These are phyloP conservation scores for Corella eumyota DNA, from an alignment of 23 tunicate genomes.

Conservation along the genomic window DNA sequence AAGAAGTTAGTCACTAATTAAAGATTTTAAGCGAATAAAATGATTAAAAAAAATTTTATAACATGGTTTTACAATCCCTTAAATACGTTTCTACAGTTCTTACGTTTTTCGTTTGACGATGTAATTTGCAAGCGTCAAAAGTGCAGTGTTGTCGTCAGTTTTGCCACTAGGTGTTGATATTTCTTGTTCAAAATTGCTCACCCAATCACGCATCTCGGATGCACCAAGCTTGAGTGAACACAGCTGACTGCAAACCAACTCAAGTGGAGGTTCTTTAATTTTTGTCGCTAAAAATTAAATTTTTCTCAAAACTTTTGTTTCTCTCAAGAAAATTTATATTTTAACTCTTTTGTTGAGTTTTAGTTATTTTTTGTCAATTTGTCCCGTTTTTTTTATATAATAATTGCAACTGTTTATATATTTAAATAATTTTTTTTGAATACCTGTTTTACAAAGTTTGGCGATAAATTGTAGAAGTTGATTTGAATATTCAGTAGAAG, in stretches of 20 bases:
- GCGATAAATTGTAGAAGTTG: constrained; percentile 45
- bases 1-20: no score
- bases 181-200: constrained; percentile 29
- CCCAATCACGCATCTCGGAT: constrained; percentile 41
- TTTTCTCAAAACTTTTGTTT: background rate
- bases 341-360: background rate
- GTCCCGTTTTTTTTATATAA: no score
- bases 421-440: no score
- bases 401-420: no score
- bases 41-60: background rate
- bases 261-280: no score
- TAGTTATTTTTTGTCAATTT: background rate
- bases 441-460: constrained; percentile 39
- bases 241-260: constrained; percentile 28
- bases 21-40: no score
- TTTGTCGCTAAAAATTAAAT: background rate
- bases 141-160: constrained; percentile 24
- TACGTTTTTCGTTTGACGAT: constrained; percentile 44
- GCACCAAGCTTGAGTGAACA: constrained; percentile 15
- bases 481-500: constrained; percentile 49
- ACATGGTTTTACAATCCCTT: background rate
- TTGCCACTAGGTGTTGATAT: constrained; percentile 18
- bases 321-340: no score
- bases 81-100: background rate
- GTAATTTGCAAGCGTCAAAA: constrained; percentile 36